Conservation (phyloP, 2,888 invertebrate genomes). For the Dasysyrphus tricinctus region DNA sequence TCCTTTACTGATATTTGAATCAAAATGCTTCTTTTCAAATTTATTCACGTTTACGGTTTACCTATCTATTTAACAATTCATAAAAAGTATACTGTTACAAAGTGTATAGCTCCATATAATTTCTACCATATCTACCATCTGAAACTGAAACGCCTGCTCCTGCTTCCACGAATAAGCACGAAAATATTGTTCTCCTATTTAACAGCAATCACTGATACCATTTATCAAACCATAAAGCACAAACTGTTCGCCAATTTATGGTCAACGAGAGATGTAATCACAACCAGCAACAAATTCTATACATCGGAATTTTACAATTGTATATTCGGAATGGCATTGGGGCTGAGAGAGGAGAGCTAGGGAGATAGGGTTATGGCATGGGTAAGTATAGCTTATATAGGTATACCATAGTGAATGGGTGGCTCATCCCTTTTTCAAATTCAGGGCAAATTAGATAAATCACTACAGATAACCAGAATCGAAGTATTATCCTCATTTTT, state of each 20-base stretch:
- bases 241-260: slow-evolving; percentile 69
- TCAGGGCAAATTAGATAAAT: slow-evolving; percentile 67
- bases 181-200: slow-evolving; percentile 57
- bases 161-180: slow-evolving; percentile 35
- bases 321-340: slow-evolving; percentile 13
- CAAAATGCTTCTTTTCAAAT: slow-evolving; percentile 19
- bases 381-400: neutral
- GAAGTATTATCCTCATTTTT: slow-evolving; percentile 61
- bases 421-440: slow-evolving; percentile 35
- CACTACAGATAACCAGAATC: slow-evolving; percentile 69
- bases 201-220: slow-evolving; percentile 59
- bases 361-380: neutral
- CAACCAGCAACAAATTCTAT: slow-evolving; percentile 56
- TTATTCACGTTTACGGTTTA: slow-evolving; percentile 7
- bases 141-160: slow-evolving; percentile 1
- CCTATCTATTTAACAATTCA: slow-evolving; percentile 27
- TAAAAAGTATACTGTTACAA: neutral
- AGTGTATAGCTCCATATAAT: neutral
- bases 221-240: slow-evolving; percentile 72
- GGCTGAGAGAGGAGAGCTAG: neutral
- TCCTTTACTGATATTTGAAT: slow-evolving; percentile 17
- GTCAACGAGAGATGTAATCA: slow-evolving; percentile 64
- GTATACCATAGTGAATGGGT: neutral
- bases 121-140: neutral
- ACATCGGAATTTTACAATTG: slow-evolving; percentile 57